Conservation (phyloP, 1,140 invertebrate species). For the Doryteuthis pealeii region DNA sequence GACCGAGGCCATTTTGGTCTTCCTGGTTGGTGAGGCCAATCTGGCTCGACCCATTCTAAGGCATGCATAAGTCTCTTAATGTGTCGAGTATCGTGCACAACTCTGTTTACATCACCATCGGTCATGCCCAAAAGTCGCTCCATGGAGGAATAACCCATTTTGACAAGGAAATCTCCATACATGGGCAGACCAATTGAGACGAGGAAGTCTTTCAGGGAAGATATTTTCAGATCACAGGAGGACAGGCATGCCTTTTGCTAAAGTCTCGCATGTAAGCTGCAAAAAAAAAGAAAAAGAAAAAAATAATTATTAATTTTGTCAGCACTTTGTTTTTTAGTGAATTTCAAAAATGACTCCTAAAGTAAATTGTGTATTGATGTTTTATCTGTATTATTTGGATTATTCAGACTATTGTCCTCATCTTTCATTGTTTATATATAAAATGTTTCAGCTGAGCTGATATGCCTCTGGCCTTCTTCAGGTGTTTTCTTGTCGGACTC, state of each 20-base stretch:
- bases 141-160: slow-evolving; percentile 31
- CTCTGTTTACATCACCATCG: slow-evolving; percentile 38
- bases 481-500: too few species aligned
- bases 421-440: too few species aligned
- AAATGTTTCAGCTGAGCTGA: too few species aligned
- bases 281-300: slow-evolving; percentile 29
- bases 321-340: too few species aligned
- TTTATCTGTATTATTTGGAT: too few species aligned
- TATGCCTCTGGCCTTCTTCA: too few species aligned
- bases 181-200: slow-evolving; percentile 60
- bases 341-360: too few species aligned
- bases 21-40: slow-evolving; percentile 37
- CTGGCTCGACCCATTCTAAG: slow-evolving; percentile 45
- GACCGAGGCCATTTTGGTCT: slow-evolving; percentile 25
- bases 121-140: slow-evolving; percentile 38
- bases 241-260: slow-evolving; percentile 51
- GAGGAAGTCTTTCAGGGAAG: slow-evolving; percentile 56
- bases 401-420: too few species aligned
- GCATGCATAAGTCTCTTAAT: slow-evolving; percentile 47
- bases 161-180: slow-evolving; percentile 49
- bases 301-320: too few species aligned
- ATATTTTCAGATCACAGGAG: slow-evolving; percentile 56
- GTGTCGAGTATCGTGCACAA: slow-evolving; percentile 44
- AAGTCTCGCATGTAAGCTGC: slow-evolving; percentile 57
- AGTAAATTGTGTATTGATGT: too few species aligned